phyloP scores from a whole-genome alignment of 2,888 invertebrate species.

The Rhimphoctona megacephalus region DNA sequence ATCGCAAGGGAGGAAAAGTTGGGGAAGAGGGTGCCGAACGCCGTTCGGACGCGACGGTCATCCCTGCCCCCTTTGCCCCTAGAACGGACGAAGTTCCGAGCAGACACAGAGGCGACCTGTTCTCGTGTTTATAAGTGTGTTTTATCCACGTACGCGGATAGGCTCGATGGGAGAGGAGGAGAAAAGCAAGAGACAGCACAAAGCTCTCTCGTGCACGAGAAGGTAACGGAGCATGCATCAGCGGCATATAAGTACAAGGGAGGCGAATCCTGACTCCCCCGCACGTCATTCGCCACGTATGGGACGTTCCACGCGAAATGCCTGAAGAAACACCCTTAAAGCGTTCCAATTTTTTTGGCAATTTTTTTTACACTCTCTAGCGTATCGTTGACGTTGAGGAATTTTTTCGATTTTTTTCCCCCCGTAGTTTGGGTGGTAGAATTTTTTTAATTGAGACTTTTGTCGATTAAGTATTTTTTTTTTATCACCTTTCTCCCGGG shows the following conservation, averaged over 20 bases:
- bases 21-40: slow-evolving; percentile 59
- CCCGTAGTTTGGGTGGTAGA: neutral
- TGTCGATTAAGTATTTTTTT: slow-evolving; percentile 5
- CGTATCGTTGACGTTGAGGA: neutral
- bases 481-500: neutral
- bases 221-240: slow-evolving; percentile 32
- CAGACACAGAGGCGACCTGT: slow-evolving; percentile 67
- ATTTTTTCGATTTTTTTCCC: neutral
- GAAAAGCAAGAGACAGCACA: slow-evolving; percentile 16
- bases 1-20: slow-evolving; percentile 17
- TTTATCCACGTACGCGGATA: slow-evolving; percentile 33
- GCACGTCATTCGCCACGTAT: slow-evolving; percentile 2
- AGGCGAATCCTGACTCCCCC: slow-evolving; percentile 44
- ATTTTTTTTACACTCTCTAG: neutral
- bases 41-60: slow-evolving; percentile 60
- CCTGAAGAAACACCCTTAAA: neutral
- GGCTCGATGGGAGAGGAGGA: slow-evolving; percentile 9
- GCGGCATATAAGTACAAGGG: slow-evolving; percentile 41
- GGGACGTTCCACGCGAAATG: neutral
- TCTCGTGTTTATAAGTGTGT: slow-evolving; percentile 42
- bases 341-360: neutral
- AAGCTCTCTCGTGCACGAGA: slow-evolving; percentile 56
- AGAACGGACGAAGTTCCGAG: slow-evolving; percentile 7
- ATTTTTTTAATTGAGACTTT: neutral
- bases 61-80: slow-evolving; percentile 7